Percentiles rank a stretch among this genome's conserved stretches.
phyloP scores from a whole-genome alignment of 2,888 invertebrate genomes.

The Cephus nigrinus region DNA sequence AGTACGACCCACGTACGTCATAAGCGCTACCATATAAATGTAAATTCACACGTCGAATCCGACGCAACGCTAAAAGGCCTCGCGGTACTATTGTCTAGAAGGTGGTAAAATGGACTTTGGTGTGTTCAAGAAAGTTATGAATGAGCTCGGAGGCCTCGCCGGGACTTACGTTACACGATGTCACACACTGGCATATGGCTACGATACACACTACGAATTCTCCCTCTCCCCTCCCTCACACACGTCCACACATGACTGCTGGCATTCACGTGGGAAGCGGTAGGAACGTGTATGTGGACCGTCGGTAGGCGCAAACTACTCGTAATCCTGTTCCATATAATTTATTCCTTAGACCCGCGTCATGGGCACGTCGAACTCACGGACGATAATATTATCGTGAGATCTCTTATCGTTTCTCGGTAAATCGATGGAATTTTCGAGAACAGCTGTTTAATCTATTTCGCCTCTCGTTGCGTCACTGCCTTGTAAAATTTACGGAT shows the following conservation, averaged over 20 bases:
- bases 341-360: neutral
- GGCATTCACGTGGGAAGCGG: neutral
- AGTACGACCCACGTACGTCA: neutral
- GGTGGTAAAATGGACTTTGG: conserved; percentile 32
- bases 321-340: neutral
- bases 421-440: neutral
- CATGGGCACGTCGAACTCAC: neutral
- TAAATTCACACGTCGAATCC: neutral
- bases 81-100: neutral
- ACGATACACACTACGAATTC: neutral
- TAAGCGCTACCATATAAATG: neutral
- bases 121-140: conserved; percentile 42
- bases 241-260: neutral
- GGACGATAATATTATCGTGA: neutral
- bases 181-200: neutral
- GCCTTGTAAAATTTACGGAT: no score
- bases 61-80: neutral
- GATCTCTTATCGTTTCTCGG: neutral
- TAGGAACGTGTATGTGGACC: neutral
- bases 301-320: neutral
- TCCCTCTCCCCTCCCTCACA: neutral
- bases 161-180: neutral
- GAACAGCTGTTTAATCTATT: neutral
- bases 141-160: conserved; percentile 40
- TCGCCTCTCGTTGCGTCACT: neutral